phyloP scores from a whole-genome alignment of 2,888 invertebrate species.

The Thyatira batis region DNA sequence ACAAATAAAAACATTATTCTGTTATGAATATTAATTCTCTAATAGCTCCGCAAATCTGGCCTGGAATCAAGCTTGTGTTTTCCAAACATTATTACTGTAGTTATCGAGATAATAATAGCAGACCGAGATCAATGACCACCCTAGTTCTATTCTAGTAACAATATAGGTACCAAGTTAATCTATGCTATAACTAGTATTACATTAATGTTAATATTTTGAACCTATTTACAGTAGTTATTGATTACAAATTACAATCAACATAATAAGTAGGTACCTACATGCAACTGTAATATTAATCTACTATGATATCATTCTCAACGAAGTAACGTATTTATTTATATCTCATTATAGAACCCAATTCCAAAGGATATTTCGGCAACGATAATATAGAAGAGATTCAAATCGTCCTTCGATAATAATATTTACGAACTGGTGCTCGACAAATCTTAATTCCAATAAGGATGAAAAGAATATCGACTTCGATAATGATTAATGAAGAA shows the following conservation, averaged over 20 bases:
- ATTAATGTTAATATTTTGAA: constrained; percentile 51
- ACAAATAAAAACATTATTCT: neutral
- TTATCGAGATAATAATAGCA: constrained; percentile 70
- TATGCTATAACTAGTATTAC: constrained; percentile 29
- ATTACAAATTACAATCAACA: neutral
- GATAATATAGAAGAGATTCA: no score
- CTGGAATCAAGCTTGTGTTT: constrained; percentile 56
- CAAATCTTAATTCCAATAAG: neutral
- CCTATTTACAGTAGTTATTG: constrained; percentile 32
- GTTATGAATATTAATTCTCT: constrained; percentile 28
- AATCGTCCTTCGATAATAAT: no score
- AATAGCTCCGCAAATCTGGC: constrained; percentile 41
- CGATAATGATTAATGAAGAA: neutral
- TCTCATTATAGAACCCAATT: no score
- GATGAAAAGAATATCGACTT: neutral
- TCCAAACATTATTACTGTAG: constrained; percentile 58
- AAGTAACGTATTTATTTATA: no score
- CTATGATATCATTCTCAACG: neutral
- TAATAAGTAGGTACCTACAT: no score
- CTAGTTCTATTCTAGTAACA: constrained; percentile 71
- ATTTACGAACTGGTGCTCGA: no score
- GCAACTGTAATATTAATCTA: neutral
- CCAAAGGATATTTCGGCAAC: no score
- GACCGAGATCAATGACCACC: constrained; percentile 65
- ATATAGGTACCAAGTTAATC: constrained; percentile 11